Percentiles rank a stretch among this genome's conserved stretches.
Conservation (phyloP, 2,113 vertebrate genomes). For the Xenopus borealis region DNA sequence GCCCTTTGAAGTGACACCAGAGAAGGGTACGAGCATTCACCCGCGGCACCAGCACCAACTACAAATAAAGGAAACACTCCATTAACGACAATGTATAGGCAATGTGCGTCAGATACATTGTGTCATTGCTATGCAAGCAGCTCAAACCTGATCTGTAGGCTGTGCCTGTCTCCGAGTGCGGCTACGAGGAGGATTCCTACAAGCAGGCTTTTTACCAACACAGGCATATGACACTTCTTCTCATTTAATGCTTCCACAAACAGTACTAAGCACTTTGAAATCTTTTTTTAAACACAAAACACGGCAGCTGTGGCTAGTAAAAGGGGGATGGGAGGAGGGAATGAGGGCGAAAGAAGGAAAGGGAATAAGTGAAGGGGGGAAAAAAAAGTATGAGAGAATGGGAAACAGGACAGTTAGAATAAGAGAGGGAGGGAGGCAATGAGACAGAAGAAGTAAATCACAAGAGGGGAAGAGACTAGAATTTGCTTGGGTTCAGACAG, state of each 20-base stretch:
- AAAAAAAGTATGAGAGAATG: slow-evolving; percentile 8
- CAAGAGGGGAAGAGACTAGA: too few species aligned
- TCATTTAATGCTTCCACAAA: slow-evolving; percentile 45
- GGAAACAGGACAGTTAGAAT: neutral
- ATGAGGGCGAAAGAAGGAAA: neutral
- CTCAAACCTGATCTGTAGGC: neutral
- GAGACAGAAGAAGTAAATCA: neutral
- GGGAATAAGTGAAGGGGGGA: neutral
- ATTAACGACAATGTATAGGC: neutral
- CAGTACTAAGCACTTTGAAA: slow-evolving; percentile 44
- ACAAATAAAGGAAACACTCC: neutral
- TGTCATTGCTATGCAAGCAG: neutral
- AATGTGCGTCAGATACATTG: neutral
- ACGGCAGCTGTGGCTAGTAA: slow-evolving; percentile 38
- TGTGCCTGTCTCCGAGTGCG: neutral
- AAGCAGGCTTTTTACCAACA: slow-evolving; percentile 34
- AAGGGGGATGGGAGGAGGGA: neutral
- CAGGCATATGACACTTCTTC: slow-evolving; percentile 44
- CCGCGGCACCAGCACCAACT: neutral
- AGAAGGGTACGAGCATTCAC: neutral
- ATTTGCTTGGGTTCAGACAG: too few species aligned
- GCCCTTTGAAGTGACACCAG: neutral
- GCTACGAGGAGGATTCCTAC: slow-evolving; percentile 16
- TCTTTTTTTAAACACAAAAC: slow-evolving; percentile 47
- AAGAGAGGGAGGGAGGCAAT: neutral